These are phyloP conservation scores for Drosophila guanche DNA, from an alignment of 1,140 invertebrate species.

Conservation along the genomic window DNA sequence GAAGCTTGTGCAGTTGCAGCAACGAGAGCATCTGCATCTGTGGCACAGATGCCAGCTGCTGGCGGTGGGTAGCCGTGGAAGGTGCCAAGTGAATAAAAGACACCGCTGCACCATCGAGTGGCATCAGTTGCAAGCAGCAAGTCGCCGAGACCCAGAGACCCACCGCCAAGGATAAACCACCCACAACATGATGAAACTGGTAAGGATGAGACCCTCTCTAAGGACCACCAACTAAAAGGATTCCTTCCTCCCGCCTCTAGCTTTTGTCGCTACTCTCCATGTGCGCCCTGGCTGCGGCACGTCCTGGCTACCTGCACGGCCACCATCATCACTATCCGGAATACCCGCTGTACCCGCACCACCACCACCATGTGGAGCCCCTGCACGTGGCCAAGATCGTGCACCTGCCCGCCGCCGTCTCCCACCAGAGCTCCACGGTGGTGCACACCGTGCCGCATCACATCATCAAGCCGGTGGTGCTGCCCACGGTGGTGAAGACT, in stretches of 20 bases:
- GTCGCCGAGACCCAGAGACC: slow-evolving; percentile 43
- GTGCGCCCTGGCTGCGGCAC: slow-evolving; percentile 56
- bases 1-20: slow-evolving; percentile 21
- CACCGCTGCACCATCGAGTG: slow-evolving; percentile 41
- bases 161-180: slow-evolving; percentile 33
- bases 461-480: slow-evolving; percentile 74
- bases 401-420: slow-evolving; percentile 83
- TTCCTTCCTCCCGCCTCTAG: slow-evolving; percentile 13
- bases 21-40: slow-evolving; percentile 76
- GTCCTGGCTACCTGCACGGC: slow-evolving; percentile 77
- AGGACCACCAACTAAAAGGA: background rate
- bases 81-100: slow-evolving; percentile 77
- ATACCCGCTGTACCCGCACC: slow-evolving; percentile 54
- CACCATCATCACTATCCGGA: slow-evolving; percentile 76
- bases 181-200: slow-evolving; percentile 72
- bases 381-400: slow-evolving; percentile 73
- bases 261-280: slow-evolving; percentile 56
- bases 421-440: slow-evolving; percentile 84
- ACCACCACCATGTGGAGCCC: slow-evolving; percentile 71
- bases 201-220: slow-evolving; percentile 41
- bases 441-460: slow-evolving; percentile 77
- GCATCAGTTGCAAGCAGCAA: slow-evolving; percentile 77
- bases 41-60: slow-evolving; percentile 22
- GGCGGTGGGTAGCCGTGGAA: slow-evolving; percentile 20
- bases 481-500: slow-evolving; percentile 73